A percentile compares a stretch with the other conserved stretches of the same genome.
Evolutionary conservation across 2,113 vertebrate species (phyloP).

Genomic region (Okapia johnstoni): DNA sequence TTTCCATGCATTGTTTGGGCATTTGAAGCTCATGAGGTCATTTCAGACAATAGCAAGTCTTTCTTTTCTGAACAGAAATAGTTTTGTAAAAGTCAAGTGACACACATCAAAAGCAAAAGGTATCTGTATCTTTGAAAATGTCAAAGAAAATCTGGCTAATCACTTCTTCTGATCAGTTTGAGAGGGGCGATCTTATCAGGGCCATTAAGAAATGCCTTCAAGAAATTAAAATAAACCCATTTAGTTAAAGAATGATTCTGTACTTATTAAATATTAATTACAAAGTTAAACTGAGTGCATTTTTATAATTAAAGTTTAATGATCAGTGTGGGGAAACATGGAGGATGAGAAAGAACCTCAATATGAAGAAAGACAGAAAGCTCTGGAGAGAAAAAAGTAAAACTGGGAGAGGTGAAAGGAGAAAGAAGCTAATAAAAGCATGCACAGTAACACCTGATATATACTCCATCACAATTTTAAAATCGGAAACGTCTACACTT

Average conservation of each 20-base stretch:
- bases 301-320: slow-evolving; percentile 12
- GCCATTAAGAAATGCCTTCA: neutral
- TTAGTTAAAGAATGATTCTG: neutral
- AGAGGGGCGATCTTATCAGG: neutral
- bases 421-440: neutral
- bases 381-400: neutral
- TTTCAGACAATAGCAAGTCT: neutral
- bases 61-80: neutral
- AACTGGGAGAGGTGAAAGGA: fast-evolving
- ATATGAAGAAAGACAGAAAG: neutral
- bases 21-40: neutral
- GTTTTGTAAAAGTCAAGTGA: neutral
- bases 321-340: neutral
- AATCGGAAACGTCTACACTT: neutral
- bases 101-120: neutral
- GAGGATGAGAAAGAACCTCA: neutral
- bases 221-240: neutral
- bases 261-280: neutral
- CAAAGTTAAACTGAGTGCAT: neutral
- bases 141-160: neutral
- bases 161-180: neutral
- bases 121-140: neutral
- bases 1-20: neutral
- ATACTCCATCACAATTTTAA: neutral
- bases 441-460: neutral